These are phyloP conservation scores for Sebastiscus albofasciatus DNA, from an alignment of 2,797 vertebrate genomes.

Conservation along the genomic window DNA sequence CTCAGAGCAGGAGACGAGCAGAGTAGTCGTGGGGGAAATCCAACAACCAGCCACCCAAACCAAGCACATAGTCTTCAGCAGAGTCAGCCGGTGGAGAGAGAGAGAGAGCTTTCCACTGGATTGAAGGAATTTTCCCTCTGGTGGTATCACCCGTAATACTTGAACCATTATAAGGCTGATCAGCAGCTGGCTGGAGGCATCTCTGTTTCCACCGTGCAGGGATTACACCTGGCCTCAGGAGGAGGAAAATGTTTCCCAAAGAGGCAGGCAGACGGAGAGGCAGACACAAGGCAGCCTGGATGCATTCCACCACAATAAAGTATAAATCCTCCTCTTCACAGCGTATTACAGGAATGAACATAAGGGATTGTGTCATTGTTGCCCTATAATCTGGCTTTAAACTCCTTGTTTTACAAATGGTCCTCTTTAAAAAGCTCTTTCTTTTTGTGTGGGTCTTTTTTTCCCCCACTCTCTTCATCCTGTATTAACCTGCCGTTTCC, in stretches of 20 bases:
- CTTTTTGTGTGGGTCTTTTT: slow-evolving; percentile 56
- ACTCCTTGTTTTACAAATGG: slow-evolving; percentile 90
- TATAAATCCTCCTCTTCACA: slow-evolving; percentile 84
- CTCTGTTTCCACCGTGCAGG: slow-evolving; percentile 64
- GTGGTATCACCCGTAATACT: slow-evolving; percentile 70
- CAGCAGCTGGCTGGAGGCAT: slow-evolving; percentile 70
- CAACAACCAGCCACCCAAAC: slow-evolving; percentile 58
- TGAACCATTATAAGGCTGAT: slow-evolving; percentile 71
- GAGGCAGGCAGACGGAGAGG: slow-evolving; percentile 57
- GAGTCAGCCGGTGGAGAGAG: slow-evolving; percentile 31
- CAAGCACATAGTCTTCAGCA: slow-evolving; percentile 11
- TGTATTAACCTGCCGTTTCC: slow-evolving; percentile 72
- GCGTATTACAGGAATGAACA: slow-evolving; percentile 84
- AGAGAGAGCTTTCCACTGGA: slow-evolving; percentile 65
- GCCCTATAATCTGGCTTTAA: slow-evolving; percentile 90
- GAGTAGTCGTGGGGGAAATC: slow-evolving; percentile 39
- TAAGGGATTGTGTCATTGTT: slow-evolving; percentile 86
- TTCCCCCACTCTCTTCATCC: slow-evolving; percentile 55
- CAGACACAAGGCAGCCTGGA: slow-evolving; percentile 60
- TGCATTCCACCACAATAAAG: slow-evolving; percentile 81
- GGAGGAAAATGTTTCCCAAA: slow-evolving; percentile 71
- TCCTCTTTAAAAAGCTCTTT: slow-evolving; percentile 80
- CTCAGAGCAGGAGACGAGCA: slow-evolving; percentile 48
- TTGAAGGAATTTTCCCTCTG: slow-evolving; percentile 67
- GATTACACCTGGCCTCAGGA: slow-evolving; percentile 83